A percentile compares a stretch with the other conserved stretches of the same genome.
These are phyloP conservation scores for Eupithecia centaureata DNA, from an alignment of 2,888 invertebrate genomes.

Conservation along the genomic window DNA sequence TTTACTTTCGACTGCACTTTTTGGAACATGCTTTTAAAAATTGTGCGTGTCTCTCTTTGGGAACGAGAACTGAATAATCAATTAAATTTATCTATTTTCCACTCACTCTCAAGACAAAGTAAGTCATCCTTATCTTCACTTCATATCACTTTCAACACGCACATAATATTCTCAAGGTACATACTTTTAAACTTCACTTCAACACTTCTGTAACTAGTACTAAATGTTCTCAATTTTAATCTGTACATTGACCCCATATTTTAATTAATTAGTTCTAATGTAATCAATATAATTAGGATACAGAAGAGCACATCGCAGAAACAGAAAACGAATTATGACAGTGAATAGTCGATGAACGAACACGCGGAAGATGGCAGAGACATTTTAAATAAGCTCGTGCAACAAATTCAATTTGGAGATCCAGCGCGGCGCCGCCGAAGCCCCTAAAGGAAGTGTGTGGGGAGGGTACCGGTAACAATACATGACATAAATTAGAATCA, in stretches of 20 bases:
- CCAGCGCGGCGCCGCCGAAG: conserved; percentile 65
- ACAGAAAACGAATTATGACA: conserved; percentile 45
- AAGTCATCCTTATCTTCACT: conserved; percentile 60
- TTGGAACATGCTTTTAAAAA: conserved; percentile 4
- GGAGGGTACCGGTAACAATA: conserved; percentile 76
- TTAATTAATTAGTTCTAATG: conserved; percentile 46
- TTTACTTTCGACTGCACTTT: conserved; percentile 13
- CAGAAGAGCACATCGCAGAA: conserved; percentile 36
- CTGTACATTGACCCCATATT: conserved; percentile 54
- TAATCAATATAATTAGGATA: conserved; percentile 41
- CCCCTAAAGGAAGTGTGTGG: conserved; percentile 78
- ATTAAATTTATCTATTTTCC: conserved; percentile 35
- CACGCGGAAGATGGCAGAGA: conserved; percentile 52
- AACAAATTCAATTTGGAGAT: conserved; percentile 75
- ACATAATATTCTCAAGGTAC: conserved; percentile 46
- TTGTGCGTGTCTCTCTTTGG: conserved; percentile 16
- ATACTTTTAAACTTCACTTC: conserved; percentile 44
- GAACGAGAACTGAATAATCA: conserved; percentile 9
- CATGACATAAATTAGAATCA: conserved; percentile 83
- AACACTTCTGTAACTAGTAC: conserved; percentile 43
- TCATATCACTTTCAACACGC: conserved; percentile 46
- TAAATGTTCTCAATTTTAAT: conserved; percentile 50
- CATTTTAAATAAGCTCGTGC: conserved; percentile 74
- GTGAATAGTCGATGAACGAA: conserved; percentile 44
- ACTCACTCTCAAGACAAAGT: conserved; percentile 65